Percentiles rank a stretch among this genome's conserved stretches.
Conservation (phyloP, 2,113 vertebrate species). For the Caranx ignobilis region DNA sequence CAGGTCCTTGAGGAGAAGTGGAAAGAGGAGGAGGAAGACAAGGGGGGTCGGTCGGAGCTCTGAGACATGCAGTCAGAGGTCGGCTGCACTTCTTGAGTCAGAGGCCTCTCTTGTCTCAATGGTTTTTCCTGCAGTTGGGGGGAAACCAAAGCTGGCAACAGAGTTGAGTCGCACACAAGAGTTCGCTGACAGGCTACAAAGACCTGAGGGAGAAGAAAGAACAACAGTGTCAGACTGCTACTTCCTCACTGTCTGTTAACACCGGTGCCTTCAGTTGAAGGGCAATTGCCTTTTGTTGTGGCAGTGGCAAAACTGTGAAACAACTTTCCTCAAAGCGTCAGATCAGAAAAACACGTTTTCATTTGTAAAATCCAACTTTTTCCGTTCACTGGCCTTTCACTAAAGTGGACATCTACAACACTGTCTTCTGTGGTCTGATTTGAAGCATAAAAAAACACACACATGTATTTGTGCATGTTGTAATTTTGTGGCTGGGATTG, state of each 20-base stretch:
- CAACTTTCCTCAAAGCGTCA: not conserved
- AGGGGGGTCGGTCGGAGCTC: constrained; percentile 23
- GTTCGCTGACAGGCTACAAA: constrained; percentile 56
- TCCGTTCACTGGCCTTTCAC: not conserved
- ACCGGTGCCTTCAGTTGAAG: constrained; percentile 9
- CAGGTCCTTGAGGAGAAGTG: constrained; percentile 27
- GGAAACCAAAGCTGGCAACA: constrained; percentile 27
- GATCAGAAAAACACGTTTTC: not conserved
- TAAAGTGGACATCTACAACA: not conserved
- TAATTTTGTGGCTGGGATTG: not conserved
- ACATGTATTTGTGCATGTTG: not conserved
- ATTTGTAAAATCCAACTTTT: not conserved
- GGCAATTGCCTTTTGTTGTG: not conserved
- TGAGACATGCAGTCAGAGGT: constrained; percentile 64
- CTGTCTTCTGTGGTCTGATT: not conserved
- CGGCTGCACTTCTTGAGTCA: constrained; percentile 33
- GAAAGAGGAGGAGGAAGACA: constrained; percentile 34
- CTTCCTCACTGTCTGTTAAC: constrained; percentile 27
- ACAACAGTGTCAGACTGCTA: constrained; percentile 45
- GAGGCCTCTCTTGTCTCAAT: constrained; percentile 48
- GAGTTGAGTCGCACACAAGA: constrained; percentile 29
- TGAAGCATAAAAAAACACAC: not conserved
- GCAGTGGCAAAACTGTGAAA: not conserved
- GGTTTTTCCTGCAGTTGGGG: constrained; percentile 42
- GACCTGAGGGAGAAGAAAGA: constrained; percentile 74